Evolutionary conservation across 2,888 invertebrate genomes (phyloP), one percentile per base, ranked within the genome.

Genomic region (Mythimna impura): DNA sequence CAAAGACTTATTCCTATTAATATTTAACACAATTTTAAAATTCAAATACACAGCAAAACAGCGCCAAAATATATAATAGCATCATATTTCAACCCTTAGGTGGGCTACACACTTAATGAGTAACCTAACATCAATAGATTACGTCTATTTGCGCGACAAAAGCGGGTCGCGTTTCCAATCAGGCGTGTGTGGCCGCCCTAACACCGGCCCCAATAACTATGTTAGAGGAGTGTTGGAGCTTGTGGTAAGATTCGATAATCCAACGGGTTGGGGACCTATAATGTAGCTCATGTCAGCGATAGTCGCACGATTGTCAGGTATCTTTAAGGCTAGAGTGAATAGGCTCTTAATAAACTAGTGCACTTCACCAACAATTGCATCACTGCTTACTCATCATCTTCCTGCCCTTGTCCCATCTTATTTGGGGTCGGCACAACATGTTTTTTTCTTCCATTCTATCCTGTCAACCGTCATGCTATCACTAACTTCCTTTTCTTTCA

Each of bases 191-290:
- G 72, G 73, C 57, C 43, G 50, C 58, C 77, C 80, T 84, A 80
- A 68, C 63, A 60, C 22, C 36, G 68, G 63, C 66, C 77, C 60
- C 80, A 68, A 76, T 84, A 84, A 83, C 77, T 78, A 64, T 22
- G 78, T 82, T 78, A 77, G 63, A 72, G 77, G 64, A 77, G 80
- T 79, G 78, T 84, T 82, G 73, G 54, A 64, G 66, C 63, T 58
- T 77, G 82, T 61, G 80, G 73, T 67, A 52, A 66, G 68, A 66
- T 70, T 78, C 71, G 66, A 82, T 84, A 85, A 84, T 82, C 78
- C 60, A 47, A 25, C 61, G 40, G 40, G 63, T 52, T 17, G 34
- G n/a, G 14, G 7, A 36, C 12, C 34, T 64, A 82, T 40, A 4
- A 17, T n/a, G 60, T 4, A 76, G 43, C 60, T 20, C 20, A n/a